phyloP scores from a whole-genome alignment of 2,888 invertebrate species.

The Dasypolia templi region DNA sequence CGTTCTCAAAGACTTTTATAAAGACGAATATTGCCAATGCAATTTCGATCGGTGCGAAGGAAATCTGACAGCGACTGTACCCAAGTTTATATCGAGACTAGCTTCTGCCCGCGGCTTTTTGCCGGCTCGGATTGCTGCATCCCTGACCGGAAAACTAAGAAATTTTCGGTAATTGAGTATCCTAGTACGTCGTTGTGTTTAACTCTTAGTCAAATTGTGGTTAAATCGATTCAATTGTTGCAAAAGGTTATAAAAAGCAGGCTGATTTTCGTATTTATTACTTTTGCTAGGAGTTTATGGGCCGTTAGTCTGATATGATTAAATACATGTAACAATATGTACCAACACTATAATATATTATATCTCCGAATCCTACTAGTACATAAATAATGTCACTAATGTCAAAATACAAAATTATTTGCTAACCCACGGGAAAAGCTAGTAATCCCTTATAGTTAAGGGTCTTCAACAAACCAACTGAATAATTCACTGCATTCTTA shows the following conservation, averaged over 20 bases:
- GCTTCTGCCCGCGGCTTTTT: not conserved
- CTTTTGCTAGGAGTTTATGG: no score
- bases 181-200: not conserved
- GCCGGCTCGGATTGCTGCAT: not conserved
- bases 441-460: not conserved
- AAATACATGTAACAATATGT: no score
- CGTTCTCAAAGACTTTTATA: constrained; percentile 2
- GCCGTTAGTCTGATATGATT: no score
- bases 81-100: not conserved
- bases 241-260: not conserved
- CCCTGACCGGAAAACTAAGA: not conserved
- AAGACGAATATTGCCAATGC: constrained; percentile 19
- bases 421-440: not conserved
- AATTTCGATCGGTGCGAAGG: constrained; percentile 26
- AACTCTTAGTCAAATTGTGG: not conserved
- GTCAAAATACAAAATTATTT: not conserved
- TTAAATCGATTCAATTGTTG: not conserved
- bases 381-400: not conserved
- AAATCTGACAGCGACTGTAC: not conserved
- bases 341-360: no score
- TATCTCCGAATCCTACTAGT: no score
- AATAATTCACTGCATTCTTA: constrained; percentile 22
- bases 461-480: not conserved
- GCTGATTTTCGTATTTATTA: not conserved
- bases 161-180: not conserved